phyloP scores from a whole-genome alignment of 1,140 invertebrate genomes.

The Coptotermes formosanus region DNA sequence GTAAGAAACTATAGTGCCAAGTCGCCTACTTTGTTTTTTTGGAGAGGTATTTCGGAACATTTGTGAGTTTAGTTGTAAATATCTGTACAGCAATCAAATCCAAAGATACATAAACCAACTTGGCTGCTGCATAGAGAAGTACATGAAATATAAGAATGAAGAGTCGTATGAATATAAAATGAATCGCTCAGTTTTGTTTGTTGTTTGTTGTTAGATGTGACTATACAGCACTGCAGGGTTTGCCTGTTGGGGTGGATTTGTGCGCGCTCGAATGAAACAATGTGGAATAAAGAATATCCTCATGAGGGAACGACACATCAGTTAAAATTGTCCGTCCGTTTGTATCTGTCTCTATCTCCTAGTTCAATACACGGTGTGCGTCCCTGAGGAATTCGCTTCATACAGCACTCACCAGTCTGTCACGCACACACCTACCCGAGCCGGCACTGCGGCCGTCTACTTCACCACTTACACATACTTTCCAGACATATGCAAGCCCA shows the following conservation, averaged over 20 bases:
- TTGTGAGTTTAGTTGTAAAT: no score
- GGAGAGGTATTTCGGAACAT: no score
- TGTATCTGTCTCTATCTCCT: conserved; percentile 11
- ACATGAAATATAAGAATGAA: neutral
- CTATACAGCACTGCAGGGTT: conserved; percentile 5
- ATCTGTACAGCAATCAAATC: no score
- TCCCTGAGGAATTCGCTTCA: conserved; percentile 23
- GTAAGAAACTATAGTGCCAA: no score
- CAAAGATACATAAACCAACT: no score
- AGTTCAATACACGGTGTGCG: conserved; percentile 23
- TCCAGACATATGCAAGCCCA: no score
- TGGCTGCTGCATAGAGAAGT: no score
- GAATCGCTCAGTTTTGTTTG: neutral
- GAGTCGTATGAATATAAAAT: neutral
- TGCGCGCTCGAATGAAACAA: conserved; percentile 14
- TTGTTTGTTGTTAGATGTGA: neutral
- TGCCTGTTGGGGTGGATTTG: conserved; percentile 13
- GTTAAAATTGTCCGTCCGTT: conserved; percentile 30
- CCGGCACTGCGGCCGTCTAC: no score
- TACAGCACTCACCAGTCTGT: conserved; percentile 17
- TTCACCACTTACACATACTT: no score
- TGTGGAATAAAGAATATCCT: conserved; percentile 18
- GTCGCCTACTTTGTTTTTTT: no score
- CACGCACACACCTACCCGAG: neutral
- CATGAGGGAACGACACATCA: conserved; percentile 22